These are phyloP conservation scores for Actenoides hombroni DNA, from an alignment of 2,113 vertebrate genomes.

Conservation along the genomic window DNA sequence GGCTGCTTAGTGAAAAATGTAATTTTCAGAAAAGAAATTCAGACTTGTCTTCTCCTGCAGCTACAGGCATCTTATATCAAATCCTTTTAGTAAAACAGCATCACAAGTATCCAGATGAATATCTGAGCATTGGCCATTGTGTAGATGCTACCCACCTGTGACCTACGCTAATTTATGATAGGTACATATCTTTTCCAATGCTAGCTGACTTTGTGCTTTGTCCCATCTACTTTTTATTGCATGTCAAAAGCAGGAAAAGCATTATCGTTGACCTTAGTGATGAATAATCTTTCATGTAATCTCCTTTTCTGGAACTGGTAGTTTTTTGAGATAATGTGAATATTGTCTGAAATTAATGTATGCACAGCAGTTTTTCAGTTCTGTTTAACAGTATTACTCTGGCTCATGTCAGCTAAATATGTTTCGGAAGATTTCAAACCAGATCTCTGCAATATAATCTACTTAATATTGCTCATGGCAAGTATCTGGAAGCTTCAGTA, in stretches of 20 bases:
- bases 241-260: neutral
- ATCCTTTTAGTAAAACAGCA: neutral
- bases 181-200: neutral
- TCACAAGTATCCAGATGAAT: neutral
- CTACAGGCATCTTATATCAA: neutral
- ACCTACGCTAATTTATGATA: neutral
- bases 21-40: neutral
- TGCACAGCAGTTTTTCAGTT: neutral
- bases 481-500: neutral
- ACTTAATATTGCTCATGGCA: neutral
- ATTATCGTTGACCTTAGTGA: neutral
- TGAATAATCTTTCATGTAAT: conserved; percentile 24
- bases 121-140: neutral
- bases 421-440: neutral
- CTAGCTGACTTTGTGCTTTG: neutral
- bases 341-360: conserved; percentile 31
- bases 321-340: neutral
- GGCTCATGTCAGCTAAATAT: neutral
- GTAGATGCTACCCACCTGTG: neutral
- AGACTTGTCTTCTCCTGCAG: neutral
- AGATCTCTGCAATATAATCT: neutral
- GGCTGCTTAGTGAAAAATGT: neutral
- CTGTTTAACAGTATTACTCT: neutral
- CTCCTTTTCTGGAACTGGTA: conserved; percentile 1
- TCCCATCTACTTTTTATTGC: neutral